These are phyloP conservation scores for Calidris pygmaea DNA, from an alignment of 2,113 vertebrate species.

Conservation along the genomic window DNA sequence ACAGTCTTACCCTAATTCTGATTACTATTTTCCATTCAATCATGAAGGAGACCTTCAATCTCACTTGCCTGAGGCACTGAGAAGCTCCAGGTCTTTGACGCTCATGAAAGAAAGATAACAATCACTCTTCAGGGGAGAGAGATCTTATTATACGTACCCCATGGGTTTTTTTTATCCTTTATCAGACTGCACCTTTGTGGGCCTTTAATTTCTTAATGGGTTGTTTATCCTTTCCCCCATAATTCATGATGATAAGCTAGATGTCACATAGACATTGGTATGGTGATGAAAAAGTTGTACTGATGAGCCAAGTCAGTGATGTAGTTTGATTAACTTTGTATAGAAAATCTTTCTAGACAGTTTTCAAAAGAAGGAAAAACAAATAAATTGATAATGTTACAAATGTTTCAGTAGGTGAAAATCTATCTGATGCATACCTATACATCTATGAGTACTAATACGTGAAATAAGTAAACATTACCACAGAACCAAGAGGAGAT, in stretches of 20 bases:
- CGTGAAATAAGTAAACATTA: neutral
- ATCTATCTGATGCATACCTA: neutral
- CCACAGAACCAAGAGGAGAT: neutral
- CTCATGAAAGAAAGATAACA: conserved; percentile 76
- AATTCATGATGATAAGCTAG: conserved; percentile 48
- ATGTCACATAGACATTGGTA: neutral
- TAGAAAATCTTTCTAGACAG: conserved; percentile 31
- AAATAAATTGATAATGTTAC: neutral
- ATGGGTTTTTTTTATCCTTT: conserved; percentile 54
- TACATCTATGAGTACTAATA: neutral
- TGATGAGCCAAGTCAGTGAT: conserved; percentile 26
- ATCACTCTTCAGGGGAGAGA: conserved; percentile 67
- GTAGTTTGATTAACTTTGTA: conserved; percentile 49
- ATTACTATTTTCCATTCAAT: conserved; percentile 71
- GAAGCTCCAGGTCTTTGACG: conserved; percentile 69
- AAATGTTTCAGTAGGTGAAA: neutral
- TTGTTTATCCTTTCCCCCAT: conserved; percentile 58
- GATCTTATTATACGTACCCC: conserved; percentile 62
- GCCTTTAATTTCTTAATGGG: conserved; percentile 65
- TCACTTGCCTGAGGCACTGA: conserved; percentile 76
- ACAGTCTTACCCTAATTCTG: conserved; percentile 73
- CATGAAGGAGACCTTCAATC: conserved; percentile 73
- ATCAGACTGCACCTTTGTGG: conserved; percentile 66
- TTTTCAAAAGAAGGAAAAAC: conserved; percentile 2
- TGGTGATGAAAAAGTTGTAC: conserved; percentile 30